Conservation (phyloP, 37 sponge, comb jelly and placozoan genomes). For the Cladorhizidae sp. region DNA sequence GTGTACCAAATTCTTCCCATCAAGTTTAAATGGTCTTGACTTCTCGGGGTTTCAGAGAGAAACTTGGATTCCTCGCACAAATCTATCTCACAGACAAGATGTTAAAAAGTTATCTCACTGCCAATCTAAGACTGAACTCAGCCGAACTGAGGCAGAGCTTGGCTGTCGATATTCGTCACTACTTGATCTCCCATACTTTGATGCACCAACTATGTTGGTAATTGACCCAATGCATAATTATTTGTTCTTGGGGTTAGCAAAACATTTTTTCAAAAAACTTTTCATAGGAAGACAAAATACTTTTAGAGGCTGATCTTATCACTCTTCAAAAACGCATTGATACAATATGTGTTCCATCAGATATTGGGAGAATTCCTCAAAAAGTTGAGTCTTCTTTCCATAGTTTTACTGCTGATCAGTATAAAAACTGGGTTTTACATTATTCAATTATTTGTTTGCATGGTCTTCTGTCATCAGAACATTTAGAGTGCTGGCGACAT, state of each 20-base stretch:
- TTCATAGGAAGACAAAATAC: conserved; percentile 4
- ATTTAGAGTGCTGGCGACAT: conserved; percentile 52
- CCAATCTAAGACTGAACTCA: neutral
- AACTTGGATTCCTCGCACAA: conserved; percentile 8
- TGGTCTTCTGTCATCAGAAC: conserved; percentile 31
- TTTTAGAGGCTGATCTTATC: neutral
- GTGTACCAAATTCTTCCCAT: conserved; percentile 7
- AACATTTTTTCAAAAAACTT: conserved; percentile 19
- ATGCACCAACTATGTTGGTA: conserved; percentile 29
- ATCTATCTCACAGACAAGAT: neutral
- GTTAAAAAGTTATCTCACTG: neutral
- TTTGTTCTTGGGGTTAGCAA: conserved; percentile 59
- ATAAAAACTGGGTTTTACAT: conserved; percentile 48
- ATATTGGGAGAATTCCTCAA: conserved; percentile 53
- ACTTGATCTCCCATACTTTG: conserved; percentile 61
- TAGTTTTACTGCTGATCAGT: conserved; percentile 64
- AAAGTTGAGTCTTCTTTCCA: conserved; percentile 36
- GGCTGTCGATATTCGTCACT: conserved; percentile 46
- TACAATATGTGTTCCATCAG: conserved; percentile 30
- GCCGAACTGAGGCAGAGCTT: neutral
- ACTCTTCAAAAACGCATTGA: conserved; percentile 20
- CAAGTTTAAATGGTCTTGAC: conserved; percentile 3
- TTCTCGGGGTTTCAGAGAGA: conserved; percentile 43
- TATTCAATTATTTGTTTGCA: conserved; percentile 30
- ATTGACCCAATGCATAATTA: conserved; percentile 82